Conservation (phyloP, 2,113 vertebrate genomes). For the Abramis brama region DNA sequence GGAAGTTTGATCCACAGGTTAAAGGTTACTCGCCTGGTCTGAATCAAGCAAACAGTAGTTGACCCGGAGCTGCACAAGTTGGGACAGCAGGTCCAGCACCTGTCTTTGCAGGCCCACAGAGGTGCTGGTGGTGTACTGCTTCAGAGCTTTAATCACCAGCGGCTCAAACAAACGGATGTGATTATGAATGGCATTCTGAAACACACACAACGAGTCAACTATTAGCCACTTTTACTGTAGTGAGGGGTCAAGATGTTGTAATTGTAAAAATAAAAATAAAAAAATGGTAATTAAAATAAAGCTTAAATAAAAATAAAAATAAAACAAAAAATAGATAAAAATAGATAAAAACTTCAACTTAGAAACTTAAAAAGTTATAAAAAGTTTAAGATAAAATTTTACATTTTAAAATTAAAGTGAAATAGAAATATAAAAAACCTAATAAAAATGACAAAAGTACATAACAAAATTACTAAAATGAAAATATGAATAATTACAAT, state of each 20-base stretch:
- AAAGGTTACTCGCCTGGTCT: conserved; percentile 81
- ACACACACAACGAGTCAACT: conserved; percentile 31
- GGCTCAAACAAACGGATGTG: conserved; percentile 98
- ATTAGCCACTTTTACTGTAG: not conserved
- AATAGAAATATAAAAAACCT: too few species aligned
- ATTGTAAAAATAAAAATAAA: not conserved
- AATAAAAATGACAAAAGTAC: too few species aligned
- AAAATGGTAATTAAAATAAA: too few species aligned
- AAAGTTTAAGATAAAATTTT: too few species aligned
- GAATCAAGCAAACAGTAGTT: conserved; percentile 98
- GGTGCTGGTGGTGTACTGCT: conserved; percentile 97
- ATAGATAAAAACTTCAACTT: too few species aligned
- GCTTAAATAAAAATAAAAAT: too few species aligned
- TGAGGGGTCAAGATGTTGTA: not conserved
- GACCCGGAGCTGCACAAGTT: conserved; percentile 94
- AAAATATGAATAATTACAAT: too few species aligned
- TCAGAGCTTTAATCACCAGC: conserved; percentile 96
- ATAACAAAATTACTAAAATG: too few species aligned
- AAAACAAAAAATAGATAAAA: too few species aligned
- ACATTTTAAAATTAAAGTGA: too few species aligned
- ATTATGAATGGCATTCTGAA: conserved; percentile 93
- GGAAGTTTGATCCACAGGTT: not conserved
- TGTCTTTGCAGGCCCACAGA: conserved; percentile 95
- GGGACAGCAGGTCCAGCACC: conserved; percentile 92
- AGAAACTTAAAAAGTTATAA: too few species aligned